Evolutionary conservation across 2,113 vertebrate species (phyloP).

Genomic region (Copsychus sechellarum): DNA sequence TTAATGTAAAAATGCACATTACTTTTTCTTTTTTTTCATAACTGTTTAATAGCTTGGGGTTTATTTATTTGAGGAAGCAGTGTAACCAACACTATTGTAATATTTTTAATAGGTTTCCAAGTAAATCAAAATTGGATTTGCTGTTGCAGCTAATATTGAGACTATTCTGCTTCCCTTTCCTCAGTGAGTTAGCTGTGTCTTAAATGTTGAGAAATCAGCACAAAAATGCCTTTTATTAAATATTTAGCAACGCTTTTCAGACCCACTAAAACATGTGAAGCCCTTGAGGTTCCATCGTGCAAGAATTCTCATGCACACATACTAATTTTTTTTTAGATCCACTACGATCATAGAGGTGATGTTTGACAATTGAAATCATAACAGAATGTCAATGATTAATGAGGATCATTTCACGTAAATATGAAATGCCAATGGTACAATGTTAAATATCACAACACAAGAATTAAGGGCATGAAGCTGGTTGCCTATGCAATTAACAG

Average conservation of each 20-base stretch:
- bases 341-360: accelerated
- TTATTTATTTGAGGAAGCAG: not conserved
- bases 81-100: not conserved
- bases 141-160: not conserved
- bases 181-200: not conserved
- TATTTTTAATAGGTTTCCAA: not conserved
- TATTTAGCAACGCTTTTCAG: not conserved
- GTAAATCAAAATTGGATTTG: not conserved
- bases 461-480: not conserved
- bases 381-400: not conserved
- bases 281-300: not conserved
- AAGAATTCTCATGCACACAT: not conserved
- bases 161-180: not conserved
- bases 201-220: not conserved
- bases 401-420: not conserved
- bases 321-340: not conserved
- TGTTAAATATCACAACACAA: not conserved
- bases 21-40: not conserved
- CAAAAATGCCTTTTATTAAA: slow-evolving; percentile 32
- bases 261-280: not conserved
- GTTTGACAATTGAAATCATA: not conserved
- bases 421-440: not conserved
- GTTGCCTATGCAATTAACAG: not conserved
- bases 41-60: not conserved
- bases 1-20: not conserved